These are phyloP conservation scores for Brachymystax lenok DNA, from an alignment of 2,797 vertebrate genomes.

Conservation along the genomic window DNA sequence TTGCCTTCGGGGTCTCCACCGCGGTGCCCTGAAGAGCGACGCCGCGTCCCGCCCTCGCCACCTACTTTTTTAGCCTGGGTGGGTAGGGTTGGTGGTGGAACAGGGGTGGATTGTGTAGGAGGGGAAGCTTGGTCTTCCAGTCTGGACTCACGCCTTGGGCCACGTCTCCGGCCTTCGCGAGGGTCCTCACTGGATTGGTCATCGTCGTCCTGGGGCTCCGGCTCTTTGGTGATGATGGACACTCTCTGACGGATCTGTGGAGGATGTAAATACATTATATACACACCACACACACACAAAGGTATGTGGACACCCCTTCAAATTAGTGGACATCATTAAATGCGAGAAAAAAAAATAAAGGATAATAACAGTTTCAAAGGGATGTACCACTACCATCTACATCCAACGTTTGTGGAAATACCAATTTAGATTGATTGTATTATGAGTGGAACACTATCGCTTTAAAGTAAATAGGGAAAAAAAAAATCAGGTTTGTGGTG, in stretches of 20 bases:
- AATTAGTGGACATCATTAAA: too few relatives aligned
- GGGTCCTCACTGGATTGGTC: constrained; percentile 87
- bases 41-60: constrained; percentile 59
- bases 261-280: background rate
- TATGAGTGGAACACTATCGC: background rate
- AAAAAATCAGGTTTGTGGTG: background rate
- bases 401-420: too few relatives aligned
- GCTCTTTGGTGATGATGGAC: constrained; percentile 82
- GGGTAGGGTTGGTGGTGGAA: constrained; percentile 53
- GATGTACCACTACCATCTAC: too few relatives aligned
- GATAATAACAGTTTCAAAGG: too few relatives aligned
- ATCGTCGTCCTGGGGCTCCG: constrained; percentile 81
- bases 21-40: constrained; percentile 63
- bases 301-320: too few relatives aligned
- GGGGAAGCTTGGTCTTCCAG: constrained; percentile 80
- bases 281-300: too few relatives aligned
- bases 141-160: constrained; percentile 85
- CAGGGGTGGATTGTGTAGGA: constrained; percentile 42
- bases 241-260: constrained; percentile 88
- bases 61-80: constrained; percentile 70
- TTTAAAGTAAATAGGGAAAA: background rate
- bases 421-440: too few relatives aligned
- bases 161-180: constrained; percentile 85
- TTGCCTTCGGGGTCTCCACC: constrained; percentile 62
- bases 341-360: too few relatives aligned